These are phyloP conservation scores for Terebella lapidaria DNA, from an alignment of 2,888 invertebrate species.

Conservation along the genomic window DNA sequence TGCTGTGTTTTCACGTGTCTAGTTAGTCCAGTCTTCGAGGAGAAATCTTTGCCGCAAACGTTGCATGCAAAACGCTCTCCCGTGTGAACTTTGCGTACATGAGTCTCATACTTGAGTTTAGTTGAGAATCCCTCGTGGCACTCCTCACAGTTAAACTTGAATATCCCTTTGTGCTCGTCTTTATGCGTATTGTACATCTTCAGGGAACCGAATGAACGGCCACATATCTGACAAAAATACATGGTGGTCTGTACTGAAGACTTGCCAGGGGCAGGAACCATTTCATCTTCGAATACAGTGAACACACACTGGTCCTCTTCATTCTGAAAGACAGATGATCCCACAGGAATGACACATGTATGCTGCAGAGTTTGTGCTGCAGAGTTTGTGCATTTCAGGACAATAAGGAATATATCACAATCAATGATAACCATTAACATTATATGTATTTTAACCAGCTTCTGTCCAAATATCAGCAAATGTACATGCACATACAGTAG, in stretches of 20 bases:
- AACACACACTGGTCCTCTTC: too few relatives aligned
- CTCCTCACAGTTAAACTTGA: background rate
- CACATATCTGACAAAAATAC: background rate
- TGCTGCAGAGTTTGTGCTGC: too few relatives aligned
- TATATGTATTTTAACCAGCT: too few relatives aligned
- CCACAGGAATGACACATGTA: too few relatives aligned
- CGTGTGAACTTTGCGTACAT: background rate
- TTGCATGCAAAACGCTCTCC: background rate
- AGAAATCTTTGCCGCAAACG: background rate
- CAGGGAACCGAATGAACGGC: background rate
- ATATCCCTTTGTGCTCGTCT: background rate
- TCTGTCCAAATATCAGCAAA: too few relatives aligned
- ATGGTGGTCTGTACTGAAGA: background rate
- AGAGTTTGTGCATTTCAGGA: too few relatives aligned
- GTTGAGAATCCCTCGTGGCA: background rate
- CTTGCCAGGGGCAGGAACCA: too few relatives aligned
- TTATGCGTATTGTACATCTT: background rate
- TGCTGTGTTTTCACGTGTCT: background rate
- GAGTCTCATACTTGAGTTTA: background rate
- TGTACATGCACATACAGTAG: too few relatives aligned
- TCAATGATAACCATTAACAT: too few relatives aligned
- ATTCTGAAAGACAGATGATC: too few relatives aligned
- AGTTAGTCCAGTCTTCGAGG: background rate
- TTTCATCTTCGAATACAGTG: too few relatives aligned
- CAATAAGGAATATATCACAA: too few relatives aligned